Percentiles rank a stretch among this genome's conserved stretches.
phyloP scores from a whole-genome alignment of 1,140 invertebrate species.

The Cydia strobilella region DNA sequence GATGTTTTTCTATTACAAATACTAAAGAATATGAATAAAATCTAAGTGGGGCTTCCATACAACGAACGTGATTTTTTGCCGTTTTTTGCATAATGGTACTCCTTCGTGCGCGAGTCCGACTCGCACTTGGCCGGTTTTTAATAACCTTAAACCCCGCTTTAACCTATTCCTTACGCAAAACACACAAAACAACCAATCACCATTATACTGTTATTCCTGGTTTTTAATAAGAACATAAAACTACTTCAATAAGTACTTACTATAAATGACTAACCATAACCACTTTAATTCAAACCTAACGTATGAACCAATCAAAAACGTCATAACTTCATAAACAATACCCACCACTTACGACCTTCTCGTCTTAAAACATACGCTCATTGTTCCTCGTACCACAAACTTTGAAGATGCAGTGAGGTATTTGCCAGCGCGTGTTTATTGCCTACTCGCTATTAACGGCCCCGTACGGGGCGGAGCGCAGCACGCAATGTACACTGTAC shows the following conservation, averaged over 20 bases:
- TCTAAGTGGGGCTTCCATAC: too few species aligned
- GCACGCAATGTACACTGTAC: background rate
- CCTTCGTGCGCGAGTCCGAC: too few species aligned
- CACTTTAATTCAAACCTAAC: background rate
- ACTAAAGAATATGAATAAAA: too few species aligned
- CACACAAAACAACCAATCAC: too few species aligned
- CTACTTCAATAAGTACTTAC: background rate
- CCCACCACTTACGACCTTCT: background rate
- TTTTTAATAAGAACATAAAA: background rate
- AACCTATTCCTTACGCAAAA: too few species aligned
- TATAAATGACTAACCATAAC: background rate
- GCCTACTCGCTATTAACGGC: background rate
- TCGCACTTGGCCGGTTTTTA: too few species aligned
- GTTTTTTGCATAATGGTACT: too few species aligned
- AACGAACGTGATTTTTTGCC: too few species aligned
- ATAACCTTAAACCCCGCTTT: too few species aligned
- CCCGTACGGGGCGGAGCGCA: background rate
- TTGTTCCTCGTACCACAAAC: constrained; percentile 5
- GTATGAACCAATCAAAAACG: background rate
- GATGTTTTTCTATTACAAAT: too few species aligned
- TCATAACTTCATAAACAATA: background rate
- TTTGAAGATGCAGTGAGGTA: background rate
- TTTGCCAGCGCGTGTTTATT: background rate
- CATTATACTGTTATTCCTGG: background rate
- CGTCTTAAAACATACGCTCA: background rate